phyloP scores from a whole-genome alignment of 2,113 vertebrate species.

The Xenus cinereus region DNA sequence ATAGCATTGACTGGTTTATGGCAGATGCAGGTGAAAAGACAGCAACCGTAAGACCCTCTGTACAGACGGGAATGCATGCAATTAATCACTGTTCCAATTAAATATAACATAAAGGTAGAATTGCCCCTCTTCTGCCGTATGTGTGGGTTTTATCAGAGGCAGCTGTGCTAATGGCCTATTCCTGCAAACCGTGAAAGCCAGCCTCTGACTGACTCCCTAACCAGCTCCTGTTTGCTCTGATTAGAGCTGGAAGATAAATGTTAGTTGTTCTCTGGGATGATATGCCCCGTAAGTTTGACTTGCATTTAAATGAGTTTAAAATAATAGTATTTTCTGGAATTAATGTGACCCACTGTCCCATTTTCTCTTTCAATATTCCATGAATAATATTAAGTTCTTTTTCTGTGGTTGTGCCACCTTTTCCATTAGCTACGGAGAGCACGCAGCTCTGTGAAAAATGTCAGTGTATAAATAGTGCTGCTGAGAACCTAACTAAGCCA shows the following conservation, averaged over 20 bases:
- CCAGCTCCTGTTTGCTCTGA: not conserved
- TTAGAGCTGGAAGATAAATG: not conserved
- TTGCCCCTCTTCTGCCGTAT: not conserved
- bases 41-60: fast-evolving
- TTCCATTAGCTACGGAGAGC: slow-evolving; percentile 5
- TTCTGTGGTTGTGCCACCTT: not conserved
- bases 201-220: not conserved
- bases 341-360: slow-evolving; percentile 19
- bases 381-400: slow-evolving; percentile 34
- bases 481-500: not conserved
- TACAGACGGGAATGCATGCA: not conserved
- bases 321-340: slow-evolving; percentile 37
- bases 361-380: slow-evolving; percentile 28
- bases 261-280: not conserved
- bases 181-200: not conserved
- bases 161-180: not conserved
- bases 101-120: not conserved
- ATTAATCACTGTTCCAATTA: not conserved
- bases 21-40: not conserved
- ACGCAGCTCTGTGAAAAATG: slow-evolving; percentile 24
- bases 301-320: slow-evolving; percentile 53
- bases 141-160: not conserved
- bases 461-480: not conserved
- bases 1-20: not conserved
- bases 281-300: not conserved